Conservation (phyloP, 2,113 vertebrate genomes). For the Lamprologus ornatipinnis region DNA sequence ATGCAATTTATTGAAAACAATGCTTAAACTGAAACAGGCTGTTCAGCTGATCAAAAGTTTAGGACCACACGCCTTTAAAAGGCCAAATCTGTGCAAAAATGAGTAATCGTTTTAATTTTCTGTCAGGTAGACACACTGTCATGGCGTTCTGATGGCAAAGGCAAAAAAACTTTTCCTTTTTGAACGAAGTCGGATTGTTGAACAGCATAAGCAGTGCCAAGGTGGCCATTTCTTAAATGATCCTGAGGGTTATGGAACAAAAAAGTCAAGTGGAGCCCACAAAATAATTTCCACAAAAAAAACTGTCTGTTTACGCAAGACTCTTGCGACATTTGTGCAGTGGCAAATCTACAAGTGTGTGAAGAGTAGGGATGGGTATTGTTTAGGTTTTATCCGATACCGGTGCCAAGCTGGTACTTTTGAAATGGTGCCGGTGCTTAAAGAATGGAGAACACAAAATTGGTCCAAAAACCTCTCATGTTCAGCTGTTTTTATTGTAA, state of each 20-base stretch:
- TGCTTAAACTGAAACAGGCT: not conserved
- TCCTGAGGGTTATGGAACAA: not conserved
- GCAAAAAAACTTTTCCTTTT: fast-evolving
- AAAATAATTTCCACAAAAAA: not conserved
- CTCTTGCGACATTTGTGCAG: not conserved
- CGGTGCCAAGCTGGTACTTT: too few relatives aligned
- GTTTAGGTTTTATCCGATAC: too few relatives aligned
- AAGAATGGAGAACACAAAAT: too few relatives aligned
- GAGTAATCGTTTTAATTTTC: not conserved
- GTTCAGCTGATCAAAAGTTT: not conserved
- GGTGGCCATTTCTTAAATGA: not conserved
- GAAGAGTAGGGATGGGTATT: not conserved
- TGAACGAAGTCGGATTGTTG: not conserved
- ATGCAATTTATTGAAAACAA: not conserved
- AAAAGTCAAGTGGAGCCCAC: not conserved
- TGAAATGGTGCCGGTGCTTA: too few relatives aligned
- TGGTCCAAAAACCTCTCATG: too few relatives aligned
- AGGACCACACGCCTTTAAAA: not conserved
- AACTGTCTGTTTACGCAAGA: not conserved
- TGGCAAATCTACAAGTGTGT: not conserved
- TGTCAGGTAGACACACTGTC: not conserved
- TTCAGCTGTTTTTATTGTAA: too few relatives aligned
- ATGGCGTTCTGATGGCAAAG: not conserved
- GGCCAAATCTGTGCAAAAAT: not conserved
- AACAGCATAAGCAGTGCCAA: not conserved